Base-by-base conservation (phyloP, 1,140 invertebrate species). In the Drosophila arizonae region DNA sequence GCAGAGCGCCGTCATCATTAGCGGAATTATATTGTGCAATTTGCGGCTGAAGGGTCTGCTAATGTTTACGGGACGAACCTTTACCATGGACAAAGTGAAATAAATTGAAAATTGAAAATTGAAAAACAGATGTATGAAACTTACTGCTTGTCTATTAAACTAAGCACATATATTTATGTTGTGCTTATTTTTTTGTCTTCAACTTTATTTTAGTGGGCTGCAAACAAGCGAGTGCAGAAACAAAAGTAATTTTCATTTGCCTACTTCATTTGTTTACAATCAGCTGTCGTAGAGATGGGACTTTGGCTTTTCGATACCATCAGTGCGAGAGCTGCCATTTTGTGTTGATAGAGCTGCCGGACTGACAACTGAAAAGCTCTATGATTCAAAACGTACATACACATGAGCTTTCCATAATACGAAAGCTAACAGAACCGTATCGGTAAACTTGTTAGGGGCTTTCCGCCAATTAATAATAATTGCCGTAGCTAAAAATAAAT, bases 271-370 rank as follows among this genome's bases (percentile, higher is more conserved):
- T 26, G 21, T 8, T 57, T 57, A 13, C 55, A 26, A 50, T 6
- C 24, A 28, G 52, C 52, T 56, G 54, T 4, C 10, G 17, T 57
- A 28, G 36, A 26, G 24, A 57, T 57, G 39, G 45, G 21, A 26
- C 2, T 28, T 28, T 0, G 1, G 3, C 1, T 1, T 30, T 36
- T 56, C 54, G 30, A 26, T 57, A 28, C 3, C 9, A 39, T 39
- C 26, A 51, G 8, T 13, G 4, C 6, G 13, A 8, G n/a, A 6
- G 50, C 2, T 26, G 24, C 48, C 48, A 51, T 8, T n/a, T 6
- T 6, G 13, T 4, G 15, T 3, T 26, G n/a, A 15, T 5, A 46
- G 26, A 13, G 66, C 21, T 69, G 48, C 56, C 56, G 6, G 33
- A 67, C 39, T 24, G 41, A 13, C 26, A 30, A 17, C 28, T 45